A percentile compares a stretch with the other conserved stretches of the same genome.
These are phyloP conservation scores for Dreissena polymorpha DNA, from an alignment of 1,140 invertebrate species.

Conservation along the genomic window DNA sequence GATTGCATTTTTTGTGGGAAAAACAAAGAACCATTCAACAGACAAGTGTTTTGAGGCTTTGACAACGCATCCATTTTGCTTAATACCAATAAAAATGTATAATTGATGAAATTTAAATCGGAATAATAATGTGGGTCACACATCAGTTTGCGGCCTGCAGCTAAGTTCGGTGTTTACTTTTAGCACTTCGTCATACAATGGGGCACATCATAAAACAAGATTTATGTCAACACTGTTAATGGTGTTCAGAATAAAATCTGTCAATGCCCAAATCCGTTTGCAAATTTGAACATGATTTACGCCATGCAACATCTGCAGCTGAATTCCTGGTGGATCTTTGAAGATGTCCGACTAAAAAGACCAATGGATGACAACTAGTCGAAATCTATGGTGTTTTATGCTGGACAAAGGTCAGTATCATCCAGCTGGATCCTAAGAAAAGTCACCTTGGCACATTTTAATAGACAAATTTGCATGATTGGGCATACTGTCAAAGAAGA, in stretches of 20 bases:
- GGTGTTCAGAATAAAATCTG: constrained; percentile 33
- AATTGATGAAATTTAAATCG: constrained; percentile 39
- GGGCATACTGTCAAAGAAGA: too few relatives aligned
- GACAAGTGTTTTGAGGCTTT: too few relatives aligned
- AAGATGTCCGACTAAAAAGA: too few relatives aligned
- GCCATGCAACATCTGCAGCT: constrained; percentile 23
- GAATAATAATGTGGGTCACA: constrained; percentile 28
- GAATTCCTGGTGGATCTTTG: not conserved
- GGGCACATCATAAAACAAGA: constrained; percentile 45
- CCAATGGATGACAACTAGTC: too few relatives aligned
- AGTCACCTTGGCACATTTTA: too few relatives aligned
- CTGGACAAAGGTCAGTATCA: too few relatives aligned
- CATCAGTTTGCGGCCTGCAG: constrained; percentile 8
- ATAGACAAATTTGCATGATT: too few relatives aligned
- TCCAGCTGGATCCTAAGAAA: too few relatives aligned
- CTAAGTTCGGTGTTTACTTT: constrained; percentile 42
- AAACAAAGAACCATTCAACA: too few relatives aligned
- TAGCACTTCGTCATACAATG: constrained; percentile 35
- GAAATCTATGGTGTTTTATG: too few relatives aligned
- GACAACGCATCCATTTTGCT: too few relatives aligned
- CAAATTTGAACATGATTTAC: constrained; percentile 48
- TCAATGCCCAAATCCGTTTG: constrained; percentile 8
- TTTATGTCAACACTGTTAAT: constrained; percentile 47
- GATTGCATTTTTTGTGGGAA: too few relatives aligned
- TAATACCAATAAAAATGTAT: not conserved